Evolutionary conservation across 2,888 invertebrate genomes (phyloP), one percentile per base, ranked within the genome.

Genomic region (Drosophila neotestacea): DNA sequence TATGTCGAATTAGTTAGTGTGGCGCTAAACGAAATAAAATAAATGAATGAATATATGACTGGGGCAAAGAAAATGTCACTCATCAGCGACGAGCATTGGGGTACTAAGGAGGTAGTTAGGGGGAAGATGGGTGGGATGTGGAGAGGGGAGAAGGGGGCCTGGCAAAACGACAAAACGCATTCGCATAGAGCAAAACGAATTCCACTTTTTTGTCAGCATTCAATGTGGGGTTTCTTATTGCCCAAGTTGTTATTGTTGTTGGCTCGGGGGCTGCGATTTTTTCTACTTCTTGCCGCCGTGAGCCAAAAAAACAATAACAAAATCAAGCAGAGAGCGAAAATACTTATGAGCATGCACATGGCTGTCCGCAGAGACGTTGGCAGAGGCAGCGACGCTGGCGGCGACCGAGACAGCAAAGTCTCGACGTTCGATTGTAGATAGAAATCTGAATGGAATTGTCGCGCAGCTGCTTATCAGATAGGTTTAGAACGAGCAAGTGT

Each of bases 381-480:
- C 70, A 30, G 47, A 6, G 34, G 6, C 59, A 32, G 32, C 32
- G 32, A 32, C 32, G 7, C 9, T 6, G 32, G 30, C 30, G 7
- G 30, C 30, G 7, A 30, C 30, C 5, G 30, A 5, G 7, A 59
- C 68, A 62, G 54, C 62, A 61, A 41, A 38, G 60, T 30, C 9
- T 27, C 71, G 70, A 50, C 66, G 56, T 60, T 66, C 36, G n/a
- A 55, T 11, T 59, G 51, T 70, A 85, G 87, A 89, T 81, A 87
- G 67, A 89, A 85, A 85, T 85, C 89, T 85, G 82, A 89, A 89
- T 84, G 87, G 66, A 70, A 84, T 71, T 87, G 89, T 86, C 87
- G 89, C 70, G 56, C 48, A 48, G 73, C 69, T 69, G 85, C 86
- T 86, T 86, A 86, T 86, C 85, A 86, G 85, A 86, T 80, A 89